Evolutionary conservation across 2,888 invertebrate genomes (phyloP).

Genomic region (Oscheius myriophilus): DNA sequence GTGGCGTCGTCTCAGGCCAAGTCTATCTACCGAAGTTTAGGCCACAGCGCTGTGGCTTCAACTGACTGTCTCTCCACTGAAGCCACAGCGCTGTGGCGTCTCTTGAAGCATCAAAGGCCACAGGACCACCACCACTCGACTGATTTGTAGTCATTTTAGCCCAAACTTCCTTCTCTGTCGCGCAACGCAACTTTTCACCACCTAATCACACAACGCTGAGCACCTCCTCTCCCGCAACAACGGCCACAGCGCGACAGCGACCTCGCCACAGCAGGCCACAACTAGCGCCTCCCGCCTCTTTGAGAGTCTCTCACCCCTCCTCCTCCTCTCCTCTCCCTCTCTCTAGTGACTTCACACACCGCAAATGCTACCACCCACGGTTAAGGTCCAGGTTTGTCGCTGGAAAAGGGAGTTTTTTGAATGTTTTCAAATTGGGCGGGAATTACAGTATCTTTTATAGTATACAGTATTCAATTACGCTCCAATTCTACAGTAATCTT

Average conservation of each 20-base stretch:
- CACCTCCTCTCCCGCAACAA: background rate
- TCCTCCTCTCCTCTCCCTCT: constrained; percentile 1
- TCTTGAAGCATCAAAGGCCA: too few species aligned
- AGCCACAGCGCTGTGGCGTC: too few species aligned
- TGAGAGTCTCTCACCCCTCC: background rate
- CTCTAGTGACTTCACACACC: background rate
- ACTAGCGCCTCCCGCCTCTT: background rate
- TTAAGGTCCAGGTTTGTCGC: too few species aligned
- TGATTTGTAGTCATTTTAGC: background rate
- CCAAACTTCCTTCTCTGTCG: constrained; percentile 4
- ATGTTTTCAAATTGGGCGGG: too few species aligned
- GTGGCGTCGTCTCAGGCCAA: too few species aligned
- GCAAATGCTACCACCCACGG: background rate
- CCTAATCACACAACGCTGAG: constrained; percentile 7
- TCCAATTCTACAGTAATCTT: too few species aligned
- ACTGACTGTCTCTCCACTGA: too few species aligned
- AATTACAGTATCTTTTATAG: too few species aligned
- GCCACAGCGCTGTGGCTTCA: too few species aligned
- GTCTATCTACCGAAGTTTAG: too few species aligned
- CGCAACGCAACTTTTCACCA: background rate
- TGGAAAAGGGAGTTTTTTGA: too few species aligned
- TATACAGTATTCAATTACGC: too few species aligned
- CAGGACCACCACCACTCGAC: background rate
- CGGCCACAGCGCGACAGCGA: background rate
- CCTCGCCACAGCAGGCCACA: background rate